phyloP scores from a whole-genome alignment of 2,888 invertebrate species.

The Daptonema setosum region DNA sequence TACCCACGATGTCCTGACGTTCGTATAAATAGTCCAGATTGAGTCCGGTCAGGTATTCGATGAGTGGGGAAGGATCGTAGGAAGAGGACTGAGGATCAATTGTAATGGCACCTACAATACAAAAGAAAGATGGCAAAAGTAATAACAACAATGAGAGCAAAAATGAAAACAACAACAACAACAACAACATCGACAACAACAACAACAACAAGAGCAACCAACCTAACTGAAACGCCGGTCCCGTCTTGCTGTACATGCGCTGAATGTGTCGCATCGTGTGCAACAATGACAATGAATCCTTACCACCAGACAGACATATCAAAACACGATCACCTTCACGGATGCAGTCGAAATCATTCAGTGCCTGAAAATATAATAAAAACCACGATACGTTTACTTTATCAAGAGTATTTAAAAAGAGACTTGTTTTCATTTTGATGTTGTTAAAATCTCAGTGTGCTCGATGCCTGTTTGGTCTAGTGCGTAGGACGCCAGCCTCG shows the following conservation, averaged over 20 bases:
- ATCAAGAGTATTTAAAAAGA: no score
- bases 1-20: conserved; percentile 40
- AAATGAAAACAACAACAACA: no score
- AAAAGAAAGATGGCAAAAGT: no score
- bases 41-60: conserved; percentile 49
- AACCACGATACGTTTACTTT: no score
- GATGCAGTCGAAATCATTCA: conserved; percentile 60
- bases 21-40: conserved; percentile 56
- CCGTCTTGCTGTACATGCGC: no score
- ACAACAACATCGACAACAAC: no score
- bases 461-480: no score
- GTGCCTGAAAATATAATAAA: conserved; percentile 42
- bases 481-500: no score
- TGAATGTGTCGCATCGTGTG: conserved; percentile 50
- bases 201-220: neutral
- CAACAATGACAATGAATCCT: conserved; percentile 57
- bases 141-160: no score
- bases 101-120: conserved; percentile 49
- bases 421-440: no score
- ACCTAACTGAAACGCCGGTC: neutral
- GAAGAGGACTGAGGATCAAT: conserved; percentile 46
- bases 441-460: no score
- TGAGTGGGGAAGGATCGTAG: conserved; percentile 43
- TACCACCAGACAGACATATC: conserved; percentile 61
- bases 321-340: conserved; percentile 56